Conservation (phyloP, 2,888 invertebrate genomes). For the Gandaritis pyraliata region DNA sequence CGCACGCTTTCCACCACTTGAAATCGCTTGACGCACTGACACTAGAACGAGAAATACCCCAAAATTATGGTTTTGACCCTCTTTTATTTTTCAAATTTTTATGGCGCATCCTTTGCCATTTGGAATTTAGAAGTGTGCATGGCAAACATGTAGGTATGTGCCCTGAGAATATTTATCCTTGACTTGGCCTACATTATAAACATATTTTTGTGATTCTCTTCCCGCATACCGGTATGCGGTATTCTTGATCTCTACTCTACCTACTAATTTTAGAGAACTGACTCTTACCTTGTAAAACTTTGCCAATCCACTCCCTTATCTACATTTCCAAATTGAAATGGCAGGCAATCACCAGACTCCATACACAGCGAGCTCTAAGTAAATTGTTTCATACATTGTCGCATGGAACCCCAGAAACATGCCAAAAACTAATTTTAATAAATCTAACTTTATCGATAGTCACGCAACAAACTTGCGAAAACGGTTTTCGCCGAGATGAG, state of each 20-base stretch:
- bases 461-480: slow-evolving; percentile 14
- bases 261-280: too few species aligned
- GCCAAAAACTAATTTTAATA: slow-evolving; percentile 13
- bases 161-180: too few species aligned
- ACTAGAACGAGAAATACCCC: slow-evolving; percentile 39
- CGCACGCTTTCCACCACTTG: slow-evolving; percentile 49
- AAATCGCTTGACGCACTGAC: slow-evolving; percentile 48
- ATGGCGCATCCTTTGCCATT: too few species aligned
- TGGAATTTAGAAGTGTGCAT: too few species aligned
- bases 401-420: slow-evolving; percentile 5
- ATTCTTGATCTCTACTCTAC: too few species aligned
- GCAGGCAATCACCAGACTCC: neutral
- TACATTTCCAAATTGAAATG: neutral
- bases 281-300: too few species aligned
- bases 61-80: too few species aligned
- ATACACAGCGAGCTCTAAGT: neutral
- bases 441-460: slow-evolving; percentile 18
- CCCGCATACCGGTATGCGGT: too few species aligned
- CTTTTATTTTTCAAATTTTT: too few species aligned
- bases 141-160: too few species aligned
- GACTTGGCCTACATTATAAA: too few species aligned
- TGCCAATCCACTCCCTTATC: neutral
- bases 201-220: too few species aligned
- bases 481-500: slow-evolving; percentile 9
- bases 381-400: slow-evolving; percentile 21